phyloP scores from a whole-genome alignment of 2,888 invertebrate genomes.

The Lacanobia wlatinum region DNA sequence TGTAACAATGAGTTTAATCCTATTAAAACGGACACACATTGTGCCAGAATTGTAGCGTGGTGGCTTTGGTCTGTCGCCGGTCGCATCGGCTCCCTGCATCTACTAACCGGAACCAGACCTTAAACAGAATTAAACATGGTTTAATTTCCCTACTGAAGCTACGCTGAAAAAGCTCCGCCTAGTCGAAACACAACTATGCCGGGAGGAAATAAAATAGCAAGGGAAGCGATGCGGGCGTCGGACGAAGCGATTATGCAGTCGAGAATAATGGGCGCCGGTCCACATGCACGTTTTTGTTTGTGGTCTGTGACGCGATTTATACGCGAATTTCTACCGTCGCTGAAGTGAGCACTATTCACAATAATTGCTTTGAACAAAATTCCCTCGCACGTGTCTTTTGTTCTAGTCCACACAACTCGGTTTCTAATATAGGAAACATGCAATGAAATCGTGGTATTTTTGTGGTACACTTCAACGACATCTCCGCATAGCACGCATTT shows the following conservation, averaged over 20 bases:
- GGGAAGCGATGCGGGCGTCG: conserved; percentile 90
- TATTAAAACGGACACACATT: conserved; percentile 89
- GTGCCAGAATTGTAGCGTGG: conserved; percentile 88
- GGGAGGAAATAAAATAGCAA: conserved; percentile 90
- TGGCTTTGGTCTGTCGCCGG: conserved; percentile 89
- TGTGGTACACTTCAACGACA: conserved; percentile 16
- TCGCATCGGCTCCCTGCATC: conserved; percentile 81
- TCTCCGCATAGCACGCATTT: neutral
- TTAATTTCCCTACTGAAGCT: conserved; percentile 86
- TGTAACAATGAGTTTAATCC: conserved; percentile 90
- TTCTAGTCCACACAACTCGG: conserved; percentile 65
- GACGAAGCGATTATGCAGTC: conserved; percentile 91
- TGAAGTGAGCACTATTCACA: conserved; percentile 90
- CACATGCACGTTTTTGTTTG: conserved; percentile 91
- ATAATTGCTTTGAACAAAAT: conserved; percentile 90
- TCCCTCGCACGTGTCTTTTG: conserved; percentile 83
- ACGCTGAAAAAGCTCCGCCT: conserved; percentile 85
- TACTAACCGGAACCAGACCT: conserved; percentile 88
- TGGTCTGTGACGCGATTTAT: conserved; percentile 91
- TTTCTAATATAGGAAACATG: conserved; percentile 43
- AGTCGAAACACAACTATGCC: conserved; percentile 88
- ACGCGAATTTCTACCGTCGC: conserved; percentile 89
- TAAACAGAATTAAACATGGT: conserved; percentile 90
- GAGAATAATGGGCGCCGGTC: conserved; percentile 90
- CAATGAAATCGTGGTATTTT: conserved; percentile 47